Evolutionary conservation across 2,888 invertebrate genomes (phyloP).

Genomic region (Aporophyla nigra): DNA sequence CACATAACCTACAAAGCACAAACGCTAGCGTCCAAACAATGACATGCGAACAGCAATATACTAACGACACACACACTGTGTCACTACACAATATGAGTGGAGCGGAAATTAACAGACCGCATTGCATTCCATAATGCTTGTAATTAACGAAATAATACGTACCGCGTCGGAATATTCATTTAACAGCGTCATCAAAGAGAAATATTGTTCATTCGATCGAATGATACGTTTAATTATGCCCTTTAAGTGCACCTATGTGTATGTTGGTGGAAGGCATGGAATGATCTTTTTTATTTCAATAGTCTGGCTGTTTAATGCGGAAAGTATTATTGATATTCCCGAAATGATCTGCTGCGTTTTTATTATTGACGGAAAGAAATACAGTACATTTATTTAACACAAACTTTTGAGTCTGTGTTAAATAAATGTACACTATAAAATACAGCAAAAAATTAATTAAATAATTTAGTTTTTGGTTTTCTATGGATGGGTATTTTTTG

Average conservation of each 20-base stretch:
- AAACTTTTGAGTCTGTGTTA: too few species aligned
- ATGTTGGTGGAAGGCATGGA: slow-evolving; percentile 55
- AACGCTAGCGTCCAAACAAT: slow-evolving; percentile 50
- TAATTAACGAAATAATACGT: slow-evolving; percentile 86
- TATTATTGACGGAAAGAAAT: too few species aligned
- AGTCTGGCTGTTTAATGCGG: neutral
- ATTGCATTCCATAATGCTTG: slow-evolving; percentile 82
- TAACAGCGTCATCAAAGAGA: slow-evolving; percentile 82
- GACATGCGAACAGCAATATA: slow-evolving; percentile 57
- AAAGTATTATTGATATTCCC: neutral
- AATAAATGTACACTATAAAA: too few species aligned
- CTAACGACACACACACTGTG: slow-evolving; percentile 45
- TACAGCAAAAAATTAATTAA: too few species aligned
- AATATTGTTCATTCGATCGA: slow-evolving; percentile 82
- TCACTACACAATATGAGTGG: slow-evolving; percentile 65
- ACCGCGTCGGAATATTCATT: slow-evolving; percentile 80
- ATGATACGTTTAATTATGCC: slow-evolving; percentile 82
- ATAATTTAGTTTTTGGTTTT: too few species aligned
- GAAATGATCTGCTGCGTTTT: neutral
- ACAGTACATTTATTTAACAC: too few species aligned
- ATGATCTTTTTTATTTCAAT: slow-evolving; percentile 28
- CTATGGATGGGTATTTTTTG: too few species aligned
- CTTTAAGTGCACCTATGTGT: slow-evolving; percentile 62
- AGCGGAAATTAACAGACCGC: slow-evolving; percentile 81
- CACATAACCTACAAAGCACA: slow-evolving; percentile 56